phyloP scores from a whole-genome alignment of 2,113 vertebrate genomes.

The Menidia beryllina region DNA sequence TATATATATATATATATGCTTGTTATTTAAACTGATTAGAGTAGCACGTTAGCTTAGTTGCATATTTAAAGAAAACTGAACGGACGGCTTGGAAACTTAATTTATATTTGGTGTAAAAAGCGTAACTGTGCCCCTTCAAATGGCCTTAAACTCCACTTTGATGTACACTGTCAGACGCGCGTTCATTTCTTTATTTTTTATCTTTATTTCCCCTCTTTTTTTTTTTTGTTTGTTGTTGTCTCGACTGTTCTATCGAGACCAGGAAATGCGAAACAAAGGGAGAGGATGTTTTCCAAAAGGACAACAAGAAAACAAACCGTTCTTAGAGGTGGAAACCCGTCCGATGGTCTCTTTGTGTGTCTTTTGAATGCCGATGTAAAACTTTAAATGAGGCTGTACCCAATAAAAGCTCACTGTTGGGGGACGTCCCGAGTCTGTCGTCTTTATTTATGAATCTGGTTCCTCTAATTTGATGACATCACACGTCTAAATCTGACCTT shows the following conservation, averaged over 20 bases:
- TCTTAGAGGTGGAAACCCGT: slow-evolving; percentile 34
- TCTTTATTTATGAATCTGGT: background rate
- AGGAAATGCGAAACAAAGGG: slow-evolving; percentile 17
- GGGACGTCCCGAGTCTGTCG: slow-evolving; percentile 17
- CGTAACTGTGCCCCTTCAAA: slow-evolving; percentile 69
- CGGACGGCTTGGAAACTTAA: slow-evolving; percentile 75
- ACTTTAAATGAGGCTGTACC: slow-evolving; percentile 57
- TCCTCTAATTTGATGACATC: no score
- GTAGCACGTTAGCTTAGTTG: slow-evolving; percentile 78
- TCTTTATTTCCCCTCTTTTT: slow-evolving; percentile 30
- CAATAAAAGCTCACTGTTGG: slow-evolving; percentile 74
- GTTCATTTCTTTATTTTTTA: slow-evolving; percentile 8
- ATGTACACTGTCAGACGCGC: slow-evolving; percentile 70
- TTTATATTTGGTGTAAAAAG: slow-evolving; percentile 76
- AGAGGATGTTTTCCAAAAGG: slow-evolving; percentile 31
- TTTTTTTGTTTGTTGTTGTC: slow-evolving; percentile 58
- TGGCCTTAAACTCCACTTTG: slow-evolving; percentile 78
- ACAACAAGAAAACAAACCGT: background rate
- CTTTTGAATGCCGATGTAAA: slow-evolving; percentile 70
- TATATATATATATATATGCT: slow-evolving; percentile 72
- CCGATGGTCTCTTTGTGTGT: slow-evolving; percentile 65
- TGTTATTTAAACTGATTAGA: slow-evolving; percentile 83
- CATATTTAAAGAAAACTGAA: slow-evolving; percentile 73
- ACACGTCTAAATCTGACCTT: no score
- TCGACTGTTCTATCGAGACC: slow-evolving; percentile 48